Evolutionary conservation across 2,113 vertebrate species (phyloP).

Genomic region (Motacilla alba): DNA sequence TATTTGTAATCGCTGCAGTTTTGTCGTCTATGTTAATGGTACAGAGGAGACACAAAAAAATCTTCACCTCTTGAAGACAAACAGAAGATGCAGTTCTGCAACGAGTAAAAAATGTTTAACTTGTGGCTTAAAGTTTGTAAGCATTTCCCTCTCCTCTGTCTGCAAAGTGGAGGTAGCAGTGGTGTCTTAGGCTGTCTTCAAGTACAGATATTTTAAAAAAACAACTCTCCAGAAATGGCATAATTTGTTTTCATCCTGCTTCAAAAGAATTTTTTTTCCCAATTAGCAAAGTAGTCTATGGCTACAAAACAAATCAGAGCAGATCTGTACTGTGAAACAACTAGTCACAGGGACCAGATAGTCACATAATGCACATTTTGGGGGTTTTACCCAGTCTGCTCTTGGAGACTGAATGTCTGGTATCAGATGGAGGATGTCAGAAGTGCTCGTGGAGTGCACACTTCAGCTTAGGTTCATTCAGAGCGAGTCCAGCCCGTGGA

Average conservation of each 20-base stretch:
- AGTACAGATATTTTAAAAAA: neutral
- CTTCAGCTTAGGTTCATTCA: neutral
- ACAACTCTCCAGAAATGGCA: neutral
- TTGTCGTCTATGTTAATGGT: neutral
- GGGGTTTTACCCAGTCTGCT: neutral
- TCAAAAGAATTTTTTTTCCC: neutral
- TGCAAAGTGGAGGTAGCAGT: neutral
- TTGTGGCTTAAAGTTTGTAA: neutral
- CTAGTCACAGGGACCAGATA: neutral
- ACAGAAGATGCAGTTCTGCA: neutral
- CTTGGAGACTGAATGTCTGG: neutral
- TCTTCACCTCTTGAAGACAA: neutral
- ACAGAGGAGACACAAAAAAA: neutral
- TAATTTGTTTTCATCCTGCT: neutral
- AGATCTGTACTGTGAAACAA: neutral
- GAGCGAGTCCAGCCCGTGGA: neutral
- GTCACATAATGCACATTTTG: neutral
- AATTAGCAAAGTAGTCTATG: neutral
- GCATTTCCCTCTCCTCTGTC: neutral
- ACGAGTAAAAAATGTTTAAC: neutral
- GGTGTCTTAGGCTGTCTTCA: neutral
- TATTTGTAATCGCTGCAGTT: neutral
- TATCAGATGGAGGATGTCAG: neutral
- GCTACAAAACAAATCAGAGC: neutral
- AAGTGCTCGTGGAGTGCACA: accelerated